Evolutionary conservation across 2,113 vertebrate species (phyloP).

Genomic region (Passerina amoena): DNA sequence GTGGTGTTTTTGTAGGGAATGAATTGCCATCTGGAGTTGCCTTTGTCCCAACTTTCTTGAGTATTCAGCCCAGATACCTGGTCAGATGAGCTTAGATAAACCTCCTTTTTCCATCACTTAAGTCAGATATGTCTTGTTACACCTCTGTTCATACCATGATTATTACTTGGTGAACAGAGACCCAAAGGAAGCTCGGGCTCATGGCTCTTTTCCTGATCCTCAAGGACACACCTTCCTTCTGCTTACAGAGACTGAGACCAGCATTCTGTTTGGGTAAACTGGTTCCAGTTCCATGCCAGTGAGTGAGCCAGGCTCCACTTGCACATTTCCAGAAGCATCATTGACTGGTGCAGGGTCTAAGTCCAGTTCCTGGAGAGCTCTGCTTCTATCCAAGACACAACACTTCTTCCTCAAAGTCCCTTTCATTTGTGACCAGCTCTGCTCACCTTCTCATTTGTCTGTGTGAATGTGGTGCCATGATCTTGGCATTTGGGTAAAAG

Average conservation of each 20-base stretch:
- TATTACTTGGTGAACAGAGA: neutral
- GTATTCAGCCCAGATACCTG: neutral
- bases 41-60: neutral
- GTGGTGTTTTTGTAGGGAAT: neutral
- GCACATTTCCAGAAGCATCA: neutral
- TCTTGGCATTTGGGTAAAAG: neutral
- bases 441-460: neutral
- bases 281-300: neutral
- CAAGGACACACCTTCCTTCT: neutral
- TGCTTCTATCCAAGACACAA: neutral
- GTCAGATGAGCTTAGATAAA: neutral
- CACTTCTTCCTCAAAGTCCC: neutral
- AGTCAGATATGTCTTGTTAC: neutral
- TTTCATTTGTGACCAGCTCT: neutral
- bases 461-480: neutral
- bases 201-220: neutral
- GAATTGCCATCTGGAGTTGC: neutral
- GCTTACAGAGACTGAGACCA: neutral
- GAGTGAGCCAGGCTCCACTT: neutral
- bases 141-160: neutral
- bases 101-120: neutral
- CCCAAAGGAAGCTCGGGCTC: neutral
- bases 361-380: neutral
- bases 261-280: neutral
- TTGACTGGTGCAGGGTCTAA: accelerated